Evolutionary conservation across 2,888 invertebrate genomes (phyloP).

Genomic region (Gisinianus flammeolus): DNA sequence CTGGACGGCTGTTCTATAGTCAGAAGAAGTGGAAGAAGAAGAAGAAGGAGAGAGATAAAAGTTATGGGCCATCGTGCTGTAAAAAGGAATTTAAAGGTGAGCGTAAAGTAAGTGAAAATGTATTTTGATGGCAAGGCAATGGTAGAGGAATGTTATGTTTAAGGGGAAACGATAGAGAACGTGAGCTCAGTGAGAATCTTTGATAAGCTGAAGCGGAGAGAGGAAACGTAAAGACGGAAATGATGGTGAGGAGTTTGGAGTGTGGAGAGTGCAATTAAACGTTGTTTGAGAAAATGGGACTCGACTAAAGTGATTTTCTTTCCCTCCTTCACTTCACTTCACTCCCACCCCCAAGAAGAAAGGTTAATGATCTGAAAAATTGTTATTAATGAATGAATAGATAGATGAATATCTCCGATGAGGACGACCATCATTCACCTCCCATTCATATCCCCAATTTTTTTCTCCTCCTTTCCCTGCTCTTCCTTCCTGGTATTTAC

Average conservation of each 20-base stretch:
- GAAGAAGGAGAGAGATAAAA: conserved; percentile 10
- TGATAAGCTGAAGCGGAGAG: conserved; percentile 14
- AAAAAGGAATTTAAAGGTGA: conserved; percentile 27
- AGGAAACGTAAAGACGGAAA: no score
- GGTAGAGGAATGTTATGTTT: background rate
- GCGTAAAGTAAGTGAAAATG: conserved; percentile 16
- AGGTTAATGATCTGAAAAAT: conserved; percentile 52
- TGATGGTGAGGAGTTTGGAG: conserved; percentile 38
- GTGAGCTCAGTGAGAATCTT: conserved; percentile 2
- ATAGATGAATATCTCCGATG: conserved; percentile 6
- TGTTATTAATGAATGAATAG: conserved; percentile 48
- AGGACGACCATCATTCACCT: conserved; percentile 19
- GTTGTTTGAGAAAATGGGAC: background rate
- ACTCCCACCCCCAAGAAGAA: conserved; percentile 26
- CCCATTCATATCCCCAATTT: background rate
- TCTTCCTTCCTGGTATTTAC: background rate
- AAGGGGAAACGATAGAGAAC: background rate
- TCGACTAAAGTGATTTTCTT: background rate
- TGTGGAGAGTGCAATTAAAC: conserved; percentile 41
- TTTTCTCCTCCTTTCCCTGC: background rate
- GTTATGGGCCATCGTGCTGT: conserved; percentile 14
- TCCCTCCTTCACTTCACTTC: background rate
- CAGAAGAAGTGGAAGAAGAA: background rate
- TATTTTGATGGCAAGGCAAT: conserved; percentile 14
- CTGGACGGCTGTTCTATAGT: background rate